Evolutionary conservation across 2,113 vertebrate species (phyloP).

Genomic region (Hirundichthys speculiger): DNA sequence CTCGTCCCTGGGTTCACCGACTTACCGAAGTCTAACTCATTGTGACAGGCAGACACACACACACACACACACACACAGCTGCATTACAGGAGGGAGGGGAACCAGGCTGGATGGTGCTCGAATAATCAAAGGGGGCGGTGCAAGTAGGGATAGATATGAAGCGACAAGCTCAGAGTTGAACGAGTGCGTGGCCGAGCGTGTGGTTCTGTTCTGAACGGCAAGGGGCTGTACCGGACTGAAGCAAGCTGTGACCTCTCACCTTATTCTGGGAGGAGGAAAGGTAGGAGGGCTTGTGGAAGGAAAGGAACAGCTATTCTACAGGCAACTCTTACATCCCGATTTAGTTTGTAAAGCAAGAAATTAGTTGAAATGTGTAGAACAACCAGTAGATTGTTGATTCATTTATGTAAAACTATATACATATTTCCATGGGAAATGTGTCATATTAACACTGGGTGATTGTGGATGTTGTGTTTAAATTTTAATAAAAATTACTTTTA

Average conservation of each 20-base stretch:
- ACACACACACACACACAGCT: slow-evolving; percentile 48
- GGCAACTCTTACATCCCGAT: no score
- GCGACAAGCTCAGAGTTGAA: slow-evolving; percentile 90
- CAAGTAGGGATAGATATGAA: slow-evolving; percentile 85
- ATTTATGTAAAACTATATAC: background rate
- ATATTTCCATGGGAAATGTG: no score
- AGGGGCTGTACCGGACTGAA: slow-evolving; percentile 70
- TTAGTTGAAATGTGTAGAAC: background rate
- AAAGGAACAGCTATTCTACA: slow-evolving; percentile 19
- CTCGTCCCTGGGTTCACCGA: slow-evolving; percentile 85
- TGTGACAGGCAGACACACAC: slow-evolving; percentile 81
- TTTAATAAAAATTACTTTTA: slow-evolving; percentile 9
- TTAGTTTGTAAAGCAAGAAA: background rate
- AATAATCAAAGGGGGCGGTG: slow-evolving; percentile 87
- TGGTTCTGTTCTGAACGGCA: slow-evolving; percentile 67
- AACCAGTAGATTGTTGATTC: background rate
- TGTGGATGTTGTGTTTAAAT: slow-evolving; percentile 5
- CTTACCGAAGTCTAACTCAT: slow-evolving; percentile 84
- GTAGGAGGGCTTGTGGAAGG: slow-evolving; percentile 21
- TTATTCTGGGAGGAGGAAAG: slow-evolving; percentile 38
- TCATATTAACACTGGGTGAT: background rate
- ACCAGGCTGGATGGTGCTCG: slow-evolving; percentile 74
- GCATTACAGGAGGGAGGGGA: slow-evolving; percentile 45
- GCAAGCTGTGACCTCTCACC: slow-evolving; percentile 69
- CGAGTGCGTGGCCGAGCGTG: slow-evolving; percentile 83